Conservation (phyloP, 1,140 invertebrate genomes). For the Drosophila punjabiensis region DNA sequence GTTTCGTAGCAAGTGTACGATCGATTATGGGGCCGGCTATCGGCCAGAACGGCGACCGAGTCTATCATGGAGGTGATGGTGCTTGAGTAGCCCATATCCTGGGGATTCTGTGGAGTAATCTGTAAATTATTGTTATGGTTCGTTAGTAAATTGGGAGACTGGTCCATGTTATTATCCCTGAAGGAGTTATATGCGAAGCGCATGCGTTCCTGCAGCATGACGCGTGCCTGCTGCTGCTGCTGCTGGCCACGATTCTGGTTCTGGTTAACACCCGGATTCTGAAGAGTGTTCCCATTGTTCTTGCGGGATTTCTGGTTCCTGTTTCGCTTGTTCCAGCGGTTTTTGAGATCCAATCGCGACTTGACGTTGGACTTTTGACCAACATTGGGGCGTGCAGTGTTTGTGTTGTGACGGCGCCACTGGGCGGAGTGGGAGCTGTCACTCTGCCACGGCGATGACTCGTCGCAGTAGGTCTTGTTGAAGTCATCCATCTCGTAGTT, state of each 20-base stretch:
- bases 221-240: conserved; percentile 4
- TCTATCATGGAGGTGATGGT: conserved; percentile 2
- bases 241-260: conserved; percentile 26
- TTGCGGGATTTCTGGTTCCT: not conserved
- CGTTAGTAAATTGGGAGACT: conserved; percentile 4
- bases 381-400: conserved; percentile 8
- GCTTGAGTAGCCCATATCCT: not conserved
- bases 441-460: not conserved
- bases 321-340: not conserved
- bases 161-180: conserved; percentile 5
- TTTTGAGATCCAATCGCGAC: conserved; percentile 5
- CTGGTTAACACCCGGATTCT: conserved; percentile 7
- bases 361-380: conserved; percentile 7
- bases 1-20: not conserved
- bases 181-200: conserved; percentile 36
- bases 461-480: conserved; percentile 31
- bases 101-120: not conserved
- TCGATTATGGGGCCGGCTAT: not conserved
- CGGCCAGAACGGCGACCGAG: not conserved
- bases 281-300: not conserved
- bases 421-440: conserved; percentile 11
- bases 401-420: conserved; percentile 40
- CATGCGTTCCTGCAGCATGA: conserved; percentile 16
- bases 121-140: conserved; percentile 20
- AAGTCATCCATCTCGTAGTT: conserved; percentile 57